These are phyloP conservation scores for Anguilla pacifica DNA, from an alignment of 2,797 vertebrate genomes.

Conservation along the genomic window DNA sequence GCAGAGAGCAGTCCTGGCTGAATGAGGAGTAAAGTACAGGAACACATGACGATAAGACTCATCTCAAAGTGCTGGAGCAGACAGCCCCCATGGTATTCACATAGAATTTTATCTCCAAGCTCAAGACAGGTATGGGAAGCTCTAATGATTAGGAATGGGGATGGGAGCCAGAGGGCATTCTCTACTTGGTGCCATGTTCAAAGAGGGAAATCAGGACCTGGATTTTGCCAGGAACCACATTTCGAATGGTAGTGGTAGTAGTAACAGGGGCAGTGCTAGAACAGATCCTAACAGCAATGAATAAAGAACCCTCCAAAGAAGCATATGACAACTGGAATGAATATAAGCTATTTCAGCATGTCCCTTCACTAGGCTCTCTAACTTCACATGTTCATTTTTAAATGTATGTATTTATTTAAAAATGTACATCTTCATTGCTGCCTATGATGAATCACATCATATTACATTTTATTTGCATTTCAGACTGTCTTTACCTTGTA, in stretches of 20 bases:
- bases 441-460: not conserved
- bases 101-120: slow-evolving; percentile 36
- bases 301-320: not conserved
- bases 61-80: slow-evolving; percentile 28
- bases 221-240: slow-evolving; percentile 23
- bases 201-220: slow-evolving; percentile 8
- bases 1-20: not conserved
- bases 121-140: slow-evolving; percentile 34
- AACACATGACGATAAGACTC: slow-evolving; percentile 22
- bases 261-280: slow-evolving; percentile 36
- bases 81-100: slow-evolving; percentile 20
- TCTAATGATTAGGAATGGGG: slow-evolving; percentile 30
- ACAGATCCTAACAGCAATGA: not conserved
- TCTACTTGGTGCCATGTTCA: slow-evolving; percentile 16
- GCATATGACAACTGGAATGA: not conserved
- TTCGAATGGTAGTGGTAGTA: slow-evolving; percentile 33
- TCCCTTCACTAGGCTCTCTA: not conserved
- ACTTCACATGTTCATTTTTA: slow-evolving; percentile 42
- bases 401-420: slow-evolving; percentile 24
- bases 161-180: slow-evolving; percentile 16
- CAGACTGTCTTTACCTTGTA: slow-evolving; percentile 42
- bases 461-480: slow-evolving; percentile 39
- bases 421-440: too few species aligned
- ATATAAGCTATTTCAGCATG: not conserved
- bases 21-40: not conserved